phyloP scores from a whole-genome alignment of 2,797 vertebrate genomes.

The Enteromius radiatus region DNA sequence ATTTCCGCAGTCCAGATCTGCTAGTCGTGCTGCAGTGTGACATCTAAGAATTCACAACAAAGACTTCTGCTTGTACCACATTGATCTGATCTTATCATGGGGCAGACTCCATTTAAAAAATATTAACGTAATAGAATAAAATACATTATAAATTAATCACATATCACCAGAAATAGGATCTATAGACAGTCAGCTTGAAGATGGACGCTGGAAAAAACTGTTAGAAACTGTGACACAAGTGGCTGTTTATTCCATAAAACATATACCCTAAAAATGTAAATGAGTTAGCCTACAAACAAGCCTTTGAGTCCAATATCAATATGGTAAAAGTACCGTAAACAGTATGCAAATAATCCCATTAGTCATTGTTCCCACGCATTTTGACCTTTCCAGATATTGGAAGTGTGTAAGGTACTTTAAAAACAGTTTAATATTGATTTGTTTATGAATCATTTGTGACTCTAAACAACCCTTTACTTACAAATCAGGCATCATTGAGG shows the following conservation, averaged over 20 bases:
- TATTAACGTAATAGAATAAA: background rate
- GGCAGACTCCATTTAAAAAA: background rate
- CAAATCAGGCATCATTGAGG: background rate
- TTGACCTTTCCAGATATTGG: background rate
- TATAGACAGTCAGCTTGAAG: background rate
- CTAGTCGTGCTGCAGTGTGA: background rate
- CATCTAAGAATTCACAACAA: background rate
- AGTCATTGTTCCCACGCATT: background rate
- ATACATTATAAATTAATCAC: background rate
- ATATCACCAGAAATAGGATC: background rate
- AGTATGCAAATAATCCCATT: conserved; percentile 15
- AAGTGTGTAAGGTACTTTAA: background rate
- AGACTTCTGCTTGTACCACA: background rate
- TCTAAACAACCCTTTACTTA: background rate
- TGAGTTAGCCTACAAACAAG: background rate
- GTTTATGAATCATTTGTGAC: background rate
- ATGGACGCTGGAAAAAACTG: background rate
- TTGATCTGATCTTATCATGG: background rate
- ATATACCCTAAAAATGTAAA: background rate
- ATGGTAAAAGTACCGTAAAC: background rate
- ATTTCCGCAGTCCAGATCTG: background rate
- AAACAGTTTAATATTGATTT: background rate
- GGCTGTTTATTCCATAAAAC: background rate
- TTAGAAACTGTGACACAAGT: background rate
- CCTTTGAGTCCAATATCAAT: background rate